phyloP scores from a whole-genome alignment of 2,113 vertebrate species.

The Menidia beryllina region DNA sequence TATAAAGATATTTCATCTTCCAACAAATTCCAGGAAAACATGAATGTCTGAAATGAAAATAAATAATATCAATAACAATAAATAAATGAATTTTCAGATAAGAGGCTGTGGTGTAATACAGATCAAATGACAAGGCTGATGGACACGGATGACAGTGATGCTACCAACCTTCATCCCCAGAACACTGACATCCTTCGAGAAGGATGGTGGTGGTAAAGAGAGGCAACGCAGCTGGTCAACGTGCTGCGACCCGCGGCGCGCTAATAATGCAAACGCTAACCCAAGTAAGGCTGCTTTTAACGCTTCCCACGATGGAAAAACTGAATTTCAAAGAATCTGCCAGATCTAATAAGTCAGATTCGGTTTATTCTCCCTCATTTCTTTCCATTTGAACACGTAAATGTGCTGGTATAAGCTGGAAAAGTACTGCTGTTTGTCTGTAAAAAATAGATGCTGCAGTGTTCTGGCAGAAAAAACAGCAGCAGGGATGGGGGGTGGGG shows the following conservation, averaged over 20 bases:
- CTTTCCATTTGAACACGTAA: neutral
- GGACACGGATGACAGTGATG: too few species aligned
- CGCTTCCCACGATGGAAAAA: neutral
- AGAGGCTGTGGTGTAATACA: too few species aligned
- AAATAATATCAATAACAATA: too few species aligned
- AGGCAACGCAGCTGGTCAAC: conserved; percentile 11
- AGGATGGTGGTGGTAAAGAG: conserved; percentile 45
- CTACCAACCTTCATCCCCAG: conserved; percentile 56
- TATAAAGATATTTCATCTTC: too few species aligned
- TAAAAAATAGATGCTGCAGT: neutral
- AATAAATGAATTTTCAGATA: too few species aligned
- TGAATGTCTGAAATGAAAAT: too few species aligned
- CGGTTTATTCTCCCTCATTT: too few species aligned
- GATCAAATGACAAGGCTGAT: too few species aligned
- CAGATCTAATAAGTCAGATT: too few species aligned
- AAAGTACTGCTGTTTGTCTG: neutral
- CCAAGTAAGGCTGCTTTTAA: neutral
- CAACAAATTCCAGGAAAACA: too few species aligned
- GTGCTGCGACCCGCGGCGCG: neutral
- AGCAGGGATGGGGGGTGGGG: neutral
- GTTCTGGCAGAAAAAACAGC: neutral
- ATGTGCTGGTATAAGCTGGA: too few species aligned
- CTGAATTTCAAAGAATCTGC: too few species aligned
- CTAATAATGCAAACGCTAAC: neutral
- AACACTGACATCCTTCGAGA: conserved; percentile 59